These are phyloP conservation scores for Gobio occitaniae DNA, from an alignment of 2,797 vertebrate genomes.

Conservation along the genomic window DNA sequence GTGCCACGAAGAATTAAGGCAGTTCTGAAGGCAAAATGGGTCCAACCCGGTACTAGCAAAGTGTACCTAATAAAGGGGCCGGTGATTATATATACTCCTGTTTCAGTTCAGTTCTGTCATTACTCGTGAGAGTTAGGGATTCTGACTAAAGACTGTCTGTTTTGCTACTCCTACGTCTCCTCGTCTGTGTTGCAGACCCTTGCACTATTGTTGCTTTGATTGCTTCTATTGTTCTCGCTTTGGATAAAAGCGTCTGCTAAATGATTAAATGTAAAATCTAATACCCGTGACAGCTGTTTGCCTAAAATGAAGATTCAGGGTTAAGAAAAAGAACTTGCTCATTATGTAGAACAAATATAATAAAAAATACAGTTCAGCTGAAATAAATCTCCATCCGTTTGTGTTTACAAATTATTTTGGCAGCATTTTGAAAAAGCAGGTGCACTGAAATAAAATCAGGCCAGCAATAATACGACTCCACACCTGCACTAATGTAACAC, in stretches of 20 bases:
- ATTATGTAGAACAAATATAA: background rate
- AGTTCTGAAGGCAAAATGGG: background rate
- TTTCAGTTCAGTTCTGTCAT: background rate
- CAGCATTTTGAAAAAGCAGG: slow-evolving; percentile 54
- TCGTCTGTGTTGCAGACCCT: background rate
- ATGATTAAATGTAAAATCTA: background rate
- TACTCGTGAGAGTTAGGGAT: background rate
- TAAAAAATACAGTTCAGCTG: background rate
- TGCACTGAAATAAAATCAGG: slow-evolving; percentile 34
- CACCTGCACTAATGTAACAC: slow-evolving; percentile 32
- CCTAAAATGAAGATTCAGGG: background rate
- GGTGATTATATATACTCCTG: background rate
- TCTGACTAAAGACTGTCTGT: background rate
- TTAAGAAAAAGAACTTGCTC: background rate
- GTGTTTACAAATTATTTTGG: slow-evolving; percentile 35
- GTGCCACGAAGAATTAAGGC: background rate
- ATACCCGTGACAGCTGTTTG: background rate
- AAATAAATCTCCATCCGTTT: slow-evolving; percentile 7
- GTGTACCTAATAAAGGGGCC: background rate
- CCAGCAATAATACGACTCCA: slow-evolving; percentile 14
- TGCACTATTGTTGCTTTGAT: background rate
- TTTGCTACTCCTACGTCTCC: background rate
- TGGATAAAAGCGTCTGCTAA: background rate
- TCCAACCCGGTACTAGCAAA: background rate
- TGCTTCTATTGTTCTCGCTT: background rate